phyloP scores from a whole-genome alignment of 2,888 invertebrate species.

The Lumbricus terrestris region DNA sequence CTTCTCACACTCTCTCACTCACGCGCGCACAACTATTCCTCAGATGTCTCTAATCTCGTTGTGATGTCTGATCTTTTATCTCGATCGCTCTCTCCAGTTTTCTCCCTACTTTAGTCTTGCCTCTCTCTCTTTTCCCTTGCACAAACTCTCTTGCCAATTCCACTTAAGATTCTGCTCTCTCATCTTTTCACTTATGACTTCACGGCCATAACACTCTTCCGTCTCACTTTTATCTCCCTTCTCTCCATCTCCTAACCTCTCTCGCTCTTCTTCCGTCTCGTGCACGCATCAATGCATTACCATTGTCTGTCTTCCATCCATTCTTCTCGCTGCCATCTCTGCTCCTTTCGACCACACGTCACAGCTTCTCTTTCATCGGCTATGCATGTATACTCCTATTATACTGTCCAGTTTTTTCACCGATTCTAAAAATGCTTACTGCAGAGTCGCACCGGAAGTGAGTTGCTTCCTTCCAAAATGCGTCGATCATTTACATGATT shows the following conservation, averaged over 20 bases:
- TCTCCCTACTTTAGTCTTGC: background rate
- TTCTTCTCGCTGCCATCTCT: too few species aligned
- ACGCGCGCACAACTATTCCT: background rate
- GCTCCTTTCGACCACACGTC: background rate
- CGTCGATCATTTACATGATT: background rate
- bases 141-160: background rate
- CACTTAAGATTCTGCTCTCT: background rate
- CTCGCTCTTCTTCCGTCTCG: too few species aligned
- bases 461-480: background rate
- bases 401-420: background rate
- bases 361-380: background rate
- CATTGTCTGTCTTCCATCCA: too few species aligned
- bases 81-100: background rate
- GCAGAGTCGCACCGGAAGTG: background rate
- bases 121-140: background rate
- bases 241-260: too few species aligned
- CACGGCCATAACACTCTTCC: background rate
- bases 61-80: background rate
- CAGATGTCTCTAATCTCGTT: background rate
- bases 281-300: too few species aligned
- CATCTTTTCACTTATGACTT: background rate
- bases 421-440: background rate
- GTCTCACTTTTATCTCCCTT: background rate
- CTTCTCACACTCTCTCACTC: background rate
- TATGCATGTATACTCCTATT: background rate